phyloP scores from a whole-genome alignment of 2,113 vertebrate genomes.

The Burhinus oedicnemus region DNA sequence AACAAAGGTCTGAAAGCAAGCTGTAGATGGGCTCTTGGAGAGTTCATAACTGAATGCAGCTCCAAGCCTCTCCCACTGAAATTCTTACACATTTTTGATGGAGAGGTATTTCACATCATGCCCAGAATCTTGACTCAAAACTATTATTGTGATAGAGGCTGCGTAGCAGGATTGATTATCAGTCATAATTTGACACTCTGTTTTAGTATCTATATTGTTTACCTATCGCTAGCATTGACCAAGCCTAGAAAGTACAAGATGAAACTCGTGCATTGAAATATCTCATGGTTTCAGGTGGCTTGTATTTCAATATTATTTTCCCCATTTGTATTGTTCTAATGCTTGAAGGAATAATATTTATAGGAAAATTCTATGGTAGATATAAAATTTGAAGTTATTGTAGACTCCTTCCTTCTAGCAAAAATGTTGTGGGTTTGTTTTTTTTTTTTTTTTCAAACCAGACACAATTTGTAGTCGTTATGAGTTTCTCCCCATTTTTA shows the following conservation, averaged over 20 bases:
- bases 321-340: neutral
- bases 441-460: neutral
- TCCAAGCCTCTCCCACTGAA: neutral
- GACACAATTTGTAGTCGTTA: neutral
- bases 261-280: neutral
- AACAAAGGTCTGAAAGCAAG: neutral
- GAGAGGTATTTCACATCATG: neutral
- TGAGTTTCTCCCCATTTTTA: neutral
- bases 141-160: neutral
- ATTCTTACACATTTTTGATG: neutral
- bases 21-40: neutral
- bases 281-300: neutral
- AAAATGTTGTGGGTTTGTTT: neutral
- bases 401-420: neutral
- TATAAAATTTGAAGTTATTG: neutral
- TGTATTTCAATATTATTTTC: neutral
- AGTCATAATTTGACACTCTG: neutral
- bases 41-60: neutral
- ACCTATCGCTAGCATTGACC: neutral
- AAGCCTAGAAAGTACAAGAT: neutral
- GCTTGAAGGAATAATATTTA: neutral
- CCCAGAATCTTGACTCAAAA: neutral
- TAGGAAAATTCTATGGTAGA: neutral
- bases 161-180: neutral
- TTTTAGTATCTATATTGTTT: neutral